These are phyloP conservation scores for Nipponia nippon DNA, from an alignment of 2,113 vertebrate genomes.

Conservation along the genomic window DNA sequence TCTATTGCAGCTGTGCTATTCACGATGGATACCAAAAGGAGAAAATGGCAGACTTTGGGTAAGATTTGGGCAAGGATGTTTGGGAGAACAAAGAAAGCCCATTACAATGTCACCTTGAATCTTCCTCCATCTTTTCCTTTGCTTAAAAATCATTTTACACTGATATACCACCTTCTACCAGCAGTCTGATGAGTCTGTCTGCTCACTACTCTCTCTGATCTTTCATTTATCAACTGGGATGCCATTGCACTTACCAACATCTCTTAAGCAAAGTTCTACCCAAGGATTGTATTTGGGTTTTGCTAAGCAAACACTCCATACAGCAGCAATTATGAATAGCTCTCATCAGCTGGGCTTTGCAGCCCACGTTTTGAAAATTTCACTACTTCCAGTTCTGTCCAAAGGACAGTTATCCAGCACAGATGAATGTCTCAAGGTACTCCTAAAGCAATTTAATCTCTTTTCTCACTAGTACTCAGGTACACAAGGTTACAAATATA, in stretches of 20 bases:
- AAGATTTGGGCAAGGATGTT: background rate
- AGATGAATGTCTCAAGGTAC: background rate
- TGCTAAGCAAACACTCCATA: background rate
- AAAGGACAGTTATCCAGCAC: background rate
- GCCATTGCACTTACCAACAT: background rate
- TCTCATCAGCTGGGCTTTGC: background rate
- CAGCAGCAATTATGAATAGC: background rate
- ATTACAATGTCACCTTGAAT: background rate
- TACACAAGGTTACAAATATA: background rate
- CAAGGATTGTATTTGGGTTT: background rate
- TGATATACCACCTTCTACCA: background rate
- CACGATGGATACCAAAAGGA: fast-evolving
- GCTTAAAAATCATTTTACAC: background rate
- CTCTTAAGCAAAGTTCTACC: background rate
- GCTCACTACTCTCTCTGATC: background rate
- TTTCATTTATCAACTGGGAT: background rate
- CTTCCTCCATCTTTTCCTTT: background rate
- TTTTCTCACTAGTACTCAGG: background rate
- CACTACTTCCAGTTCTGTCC: background rate
- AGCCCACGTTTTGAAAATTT: background rate
- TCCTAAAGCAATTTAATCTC: background rate
- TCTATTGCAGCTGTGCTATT: background rate
- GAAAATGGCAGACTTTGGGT: background rate
- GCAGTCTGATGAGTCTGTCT: background rate
- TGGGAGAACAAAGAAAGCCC: background rate